phyloP scores from a whole-genome alignment of 2,888 invertebrate genomes.

The Caenorhabditis sp. region DNA sequence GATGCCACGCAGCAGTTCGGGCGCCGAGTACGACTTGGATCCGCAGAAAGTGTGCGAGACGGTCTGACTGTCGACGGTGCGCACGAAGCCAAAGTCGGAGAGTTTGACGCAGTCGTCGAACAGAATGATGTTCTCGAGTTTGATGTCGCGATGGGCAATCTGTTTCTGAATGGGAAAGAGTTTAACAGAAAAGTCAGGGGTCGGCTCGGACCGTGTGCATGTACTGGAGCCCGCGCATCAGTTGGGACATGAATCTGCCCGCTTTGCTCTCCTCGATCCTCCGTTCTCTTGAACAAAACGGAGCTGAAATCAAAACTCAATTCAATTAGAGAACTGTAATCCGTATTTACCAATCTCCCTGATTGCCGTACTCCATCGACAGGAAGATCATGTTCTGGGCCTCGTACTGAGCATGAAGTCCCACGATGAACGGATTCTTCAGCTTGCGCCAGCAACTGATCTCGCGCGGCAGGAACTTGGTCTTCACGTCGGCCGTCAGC shows the following conservation, averaged over 20 bases:
- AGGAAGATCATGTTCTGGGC: constrained; percentile 76
- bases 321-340: neutral
- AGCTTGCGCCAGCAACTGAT: constrained; percentile 71
- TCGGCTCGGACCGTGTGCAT: constrained; percentile 80
- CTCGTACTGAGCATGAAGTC: constrained; percentile 62
- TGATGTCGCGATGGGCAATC: constrained; percentile 81
- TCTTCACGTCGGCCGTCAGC: constrained; percentile 66
- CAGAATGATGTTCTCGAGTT: constrained; percentile 81
- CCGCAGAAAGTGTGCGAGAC: constrained; percentile 81
- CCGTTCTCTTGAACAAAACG: constrained; percentile 80
- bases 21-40: constrained; percentile 80
- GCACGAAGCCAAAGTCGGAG: constrained; percentile 81
- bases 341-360: constrained; percentile 79
- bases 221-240: constrained; percentile 79
- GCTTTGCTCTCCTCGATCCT: constrained; percentile 79
- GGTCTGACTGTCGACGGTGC: constrained; percentile 17
- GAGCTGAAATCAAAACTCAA: constrained; percentile 67
- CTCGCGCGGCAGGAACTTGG: constrained; percentile 72
- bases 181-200: no score
- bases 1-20: constrained; percentile 80
- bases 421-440: constrained; percentile 56
- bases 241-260: constrained; percentile 79
- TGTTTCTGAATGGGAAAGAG: constrained; percentile 61
- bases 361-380: constrained; percentile 80
- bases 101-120: constrained; percentile 80